phyloP scores from a whole-genome alignment of 2,113 vertebrate species.

The Chaenocephalus aceratus region DNA sequence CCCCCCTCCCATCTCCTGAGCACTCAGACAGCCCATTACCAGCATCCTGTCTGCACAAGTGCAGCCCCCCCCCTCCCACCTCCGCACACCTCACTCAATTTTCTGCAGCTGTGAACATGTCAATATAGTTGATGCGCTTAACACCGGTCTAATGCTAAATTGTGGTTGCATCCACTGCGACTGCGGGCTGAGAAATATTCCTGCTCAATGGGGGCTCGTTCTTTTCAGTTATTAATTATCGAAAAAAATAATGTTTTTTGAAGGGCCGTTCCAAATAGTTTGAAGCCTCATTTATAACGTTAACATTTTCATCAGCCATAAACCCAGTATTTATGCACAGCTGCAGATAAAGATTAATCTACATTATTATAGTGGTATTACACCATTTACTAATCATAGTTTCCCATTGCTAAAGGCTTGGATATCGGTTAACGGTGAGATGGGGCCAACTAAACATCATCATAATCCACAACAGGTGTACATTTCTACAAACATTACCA shows the following conservation, averaged over 20 bases:
- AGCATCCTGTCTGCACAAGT: constrained; percentile 45
- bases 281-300: no score
- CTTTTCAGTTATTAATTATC: constrained; percentile 2
- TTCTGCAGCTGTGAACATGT: constrained; percentile 81
- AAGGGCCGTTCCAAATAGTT: no score
- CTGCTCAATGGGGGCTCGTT: constrained; percentile 27
- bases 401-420: not conserved
- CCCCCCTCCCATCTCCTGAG: constrained; percentile 19
- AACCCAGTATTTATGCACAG: no score
- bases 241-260: not conserved
- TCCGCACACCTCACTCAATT: constrained; percentile 75
- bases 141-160: constrained; percentile 64
- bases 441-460: not conserved
- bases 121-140: constrained; percentile 74
- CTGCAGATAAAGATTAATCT: no score
- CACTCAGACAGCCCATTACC: constrained; percentile 66
- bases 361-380: no score
- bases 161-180: constrained; percentile 56
- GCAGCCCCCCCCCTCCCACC: constrained; percentile 22
- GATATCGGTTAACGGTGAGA: not conserved
- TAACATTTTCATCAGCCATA: no score
- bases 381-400: no score
- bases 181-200: constrained; percentile 49
- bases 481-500: constrained; percentile 3
- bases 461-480: constrained; percentile 5